Evolutionary conservation across 2,888 invertebrate genomes (phyloP), one percentile per base, ranked within the genome.

Genomic region (Drosophila mercatorum): DNA sequence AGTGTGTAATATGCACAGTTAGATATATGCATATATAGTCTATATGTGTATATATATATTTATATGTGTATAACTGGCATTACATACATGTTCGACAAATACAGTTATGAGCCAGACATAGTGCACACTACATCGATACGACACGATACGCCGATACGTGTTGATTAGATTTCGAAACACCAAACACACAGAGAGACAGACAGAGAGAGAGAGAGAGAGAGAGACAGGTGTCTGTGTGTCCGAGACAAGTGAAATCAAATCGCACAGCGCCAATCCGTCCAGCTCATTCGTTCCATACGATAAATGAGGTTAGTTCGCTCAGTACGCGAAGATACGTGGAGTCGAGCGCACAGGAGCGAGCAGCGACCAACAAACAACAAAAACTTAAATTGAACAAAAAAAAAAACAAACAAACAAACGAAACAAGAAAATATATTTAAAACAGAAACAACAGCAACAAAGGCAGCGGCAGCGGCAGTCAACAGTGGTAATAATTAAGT

Each of bases 151-250:
- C 77, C 69, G 80, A 73, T 73, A 73, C 59, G 84, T 69, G 81
- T 72, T 83, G 83, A 84, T 84, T 84, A 88, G 83, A 88, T 88
- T 84, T 88, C 87, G 74, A 78, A 74, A 72, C 58, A 56, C 43
- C 62, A 68, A 56, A 38, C 57, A 59, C 62, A 52, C 40, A 62
- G 17, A 17, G 17, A 17, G 17, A 17, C 55, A 31, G 17, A 55
- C 41, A 41, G 17, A 28, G 5, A 22, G 22, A 22, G 22, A 22
- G 22, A 22, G 22, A 62, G 22, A 22, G 22, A 22, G 22, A 22
- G 41, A 31, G 17, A 55, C 41, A 41, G 17, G 22, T 57, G 70
- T 58, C 63, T 68, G 74, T 71, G 47, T 66, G 53, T 47, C 51
- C 65, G 56, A 65, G 52, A 14, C 76, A 51, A 68, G 62, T 69